Evolutionary conservation across 2,797 vertebrate genomes (phyloP).

Genomic region (Crenuchus spilurus): DNA sequence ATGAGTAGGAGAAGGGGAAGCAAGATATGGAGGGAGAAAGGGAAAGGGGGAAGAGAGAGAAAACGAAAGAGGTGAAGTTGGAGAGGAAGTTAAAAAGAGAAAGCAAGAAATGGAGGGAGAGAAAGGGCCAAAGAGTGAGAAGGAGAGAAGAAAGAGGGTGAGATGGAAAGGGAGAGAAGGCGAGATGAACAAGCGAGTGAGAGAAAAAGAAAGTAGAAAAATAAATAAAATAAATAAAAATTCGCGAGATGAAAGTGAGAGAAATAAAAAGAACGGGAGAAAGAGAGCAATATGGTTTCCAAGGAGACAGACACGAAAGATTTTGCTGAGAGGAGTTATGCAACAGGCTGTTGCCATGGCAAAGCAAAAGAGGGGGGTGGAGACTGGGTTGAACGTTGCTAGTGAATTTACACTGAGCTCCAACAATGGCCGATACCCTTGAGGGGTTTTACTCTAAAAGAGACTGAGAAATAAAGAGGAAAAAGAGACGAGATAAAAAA

Average conservation of each 20-base stretch:
- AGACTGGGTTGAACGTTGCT: slow-evolving; percentile 22
- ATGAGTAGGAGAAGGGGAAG: not conserved
- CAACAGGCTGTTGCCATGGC: slow-evolving; percentile 60
- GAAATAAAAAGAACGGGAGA: slow-evolving; percentile 25
- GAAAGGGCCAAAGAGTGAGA: not conserved
- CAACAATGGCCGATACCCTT: slow-evolving; percentile 50
- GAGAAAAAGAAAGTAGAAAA: slow-evolving; percentile 12
- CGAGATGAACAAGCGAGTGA: slow-evolving; percentile 11
- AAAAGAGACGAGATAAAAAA: not conserved
- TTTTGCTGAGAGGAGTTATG: slow-evolving; percentile 58
- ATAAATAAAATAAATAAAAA: too few species aligned
- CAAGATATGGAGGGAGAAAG: not conserved
- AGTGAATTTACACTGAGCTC: slow-evolving; percentile 47
- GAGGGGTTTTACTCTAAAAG: slow-evolving; percentile 11
- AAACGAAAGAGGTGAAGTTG: not conserved
- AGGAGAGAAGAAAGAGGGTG: not conserved
- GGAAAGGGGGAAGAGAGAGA: not conserved
- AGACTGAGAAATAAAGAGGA: not conserved
- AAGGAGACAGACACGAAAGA: slow-evolving; percentile 56
- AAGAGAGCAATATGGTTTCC: slow-evolving; percentile 54
- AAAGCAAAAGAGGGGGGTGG: slow-evolving; percentile 36
- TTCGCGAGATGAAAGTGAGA: too few species aligned
- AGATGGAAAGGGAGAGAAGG: not conserved
- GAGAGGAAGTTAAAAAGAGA: not conserved
- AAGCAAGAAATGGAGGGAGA: too few species aligned